Base-by-base conservation (phyloP, 2,113 vertebrate species). In the Bungarus multicinctus region DNA sequence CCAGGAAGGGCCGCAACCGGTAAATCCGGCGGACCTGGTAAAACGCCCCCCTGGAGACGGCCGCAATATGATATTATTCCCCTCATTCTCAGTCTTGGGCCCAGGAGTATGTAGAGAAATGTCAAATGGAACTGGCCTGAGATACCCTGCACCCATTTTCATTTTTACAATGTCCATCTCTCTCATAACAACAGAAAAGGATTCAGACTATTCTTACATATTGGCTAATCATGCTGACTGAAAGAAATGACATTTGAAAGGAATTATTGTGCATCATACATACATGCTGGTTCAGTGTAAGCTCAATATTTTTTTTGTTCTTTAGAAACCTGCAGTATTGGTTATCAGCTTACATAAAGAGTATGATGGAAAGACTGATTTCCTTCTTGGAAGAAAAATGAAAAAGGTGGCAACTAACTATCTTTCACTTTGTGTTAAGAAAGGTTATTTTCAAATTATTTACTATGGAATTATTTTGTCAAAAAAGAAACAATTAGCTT, bases 361-460 rank as follows among this genome's bases (percentile, higher is more conserved):
- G 94, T 99, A 98, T 94, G 98, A 98, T 10, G 97, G 98, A 93
- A 98, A 97, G 85, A 98, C 97, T 94, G 99, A 99, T 57, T 98
- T 99, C 23, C 98, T 98, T 25, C 96, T 98, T 87, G 98, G 97
- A 90, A 98, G 93, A 87, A 99, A 98, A 97, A 98, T 97, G 58
- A 98, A 98, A 95, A 99, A 98, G 96, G 98, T 99, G 93, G 99
- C 98, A 30, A 98, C 98, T 0, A 99, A 99, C 94, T 98, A 99
- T 2, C 92, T 99, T 58, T 99, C 98, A 0, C 99, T 99, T 96
- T 99, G 98, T 11, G 98, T 99, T 3, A 98, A 98, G 93, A 99
- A 99, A 99, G 99, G 99, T 99, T 92, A 57, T 96, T 52, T 55
- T 94, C 85, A 14, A 18, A 0, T 9, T 12, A 1, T 23, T 60